Evolutionary conservation across 2,113 vertebrate species (phyloP), one percentile per base, ranked within the genome.

Genomic region (Esox niger): DNA sequence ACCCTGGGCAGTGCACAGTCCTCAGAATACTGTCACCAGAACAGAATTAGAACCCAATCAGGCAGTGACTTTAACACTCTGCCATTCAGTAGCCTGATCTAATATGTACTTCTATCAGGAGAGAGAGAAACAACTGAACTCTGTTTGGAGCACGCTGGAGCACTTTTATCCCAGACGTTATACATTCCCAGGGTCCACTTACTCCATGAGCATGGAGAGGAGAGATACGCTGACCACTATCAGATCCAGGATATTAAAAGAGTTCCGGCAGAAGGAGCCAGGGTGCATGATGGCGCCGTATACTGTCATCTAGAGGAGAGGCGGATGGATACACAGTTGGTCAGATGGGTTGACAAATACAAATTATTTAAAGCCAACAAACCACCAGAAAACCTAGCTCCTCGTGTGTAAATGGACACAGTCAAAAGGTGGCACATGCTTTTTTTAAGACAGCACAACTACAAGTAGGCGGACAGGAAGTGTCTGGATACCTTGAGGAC

Each of bases 201-300:
- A 98, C 96, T 96, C 89, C 0, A 95, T 90, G 66, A 93, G 92
- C 92, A 94, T 94, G 66, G 96, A 98, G 77, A 96, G 93, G 75
- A 98, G 94, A 1, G 96, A 98, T 1, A 98, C 95, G 0, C 94
- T 92, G 0, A 98, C 96, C 57, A 98, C 96, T 63, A 98, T 81
- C 62, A 98, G 87, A 74, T 98, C 96, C 30, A 98, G 84, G 73
- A 98, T 96, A 74, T 98, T 98, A 88, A 98, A 98, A 30, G 91
- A 96, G 82, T 96, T 97, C 55, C 96, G 90, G 80, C 95, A 98
- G 87, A 98, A 98, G 62, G 96, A 98, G n/a, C 96, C 96, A 78
- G 95, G 92, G 82, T 98, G 96, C 75, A 97, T 89, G 82, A 98
- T 94, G 15, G 95, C 96, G 0, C 95, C 96, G 0, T 95, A 98